Evolutionary conservation across 2,888 invertebrate genomes (phyloP).

Genomic region (Pocota personata): DNA sequence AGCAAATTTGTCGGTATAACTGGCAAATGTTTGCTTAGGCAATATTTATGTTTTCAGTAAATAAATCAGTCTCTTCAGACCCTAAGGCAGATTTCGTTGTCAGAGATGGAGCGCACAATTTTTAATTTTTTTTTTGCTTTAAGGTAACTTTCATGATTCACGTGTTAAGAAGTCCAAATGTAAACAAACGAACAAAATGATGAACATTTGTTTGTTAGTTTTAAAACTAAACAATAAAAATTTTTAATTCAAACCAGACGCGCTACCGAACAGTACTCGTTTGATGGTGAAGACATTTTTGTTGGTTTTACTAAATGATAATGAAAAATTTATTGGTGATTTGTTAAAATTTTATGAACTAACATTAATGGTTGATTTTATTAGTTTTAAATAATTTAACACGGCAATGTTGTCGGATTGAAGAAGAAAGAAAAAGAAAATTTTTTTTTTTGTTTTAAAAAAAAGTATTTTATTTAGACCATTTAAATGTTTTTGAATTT

Average conservation of each 20-base stretch:
- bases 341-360: conserved; percentile 40
- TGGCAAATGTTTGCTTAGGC: background rate
- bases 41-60: background rate
- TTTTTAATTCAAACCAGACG: conserved; percentile 39
- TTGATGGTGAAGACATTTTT: conserved; percentile 38
- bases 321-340: conserved; percentile 16
- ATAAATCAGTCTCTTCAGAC: background rate
- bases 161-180: conserved; percentile 11
- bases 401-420: background rate
- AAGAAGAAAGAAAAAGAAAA: background rate
- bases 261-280: background rate
- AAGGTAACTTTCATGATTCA: conserved; percentile 22
- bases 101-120: background rate
- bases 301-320: conserved; percentile 5
- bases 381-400: conserved; percentile 18
- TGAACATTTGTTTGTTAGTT: conserved; percentile 27
- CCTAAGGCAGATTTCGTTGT: background rate
- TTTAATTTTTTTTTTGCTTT: background rate
- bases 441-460: too few relatives aligned
- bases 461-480: too few relatives aligned
- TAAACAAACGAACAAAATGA: conserved; percentile 3
- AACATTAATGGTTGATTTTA: conserved; percentile 24
- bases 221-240: conserved; percentile 29
- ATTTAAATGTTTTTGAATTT: too few relatives aligned
- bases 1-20: background rate